A percentile compares a stretch with the other conserved stretches of the same genome.
phyloP scores from a whole-genome alignment of 2,113 vertebrate genomes.

The Coryphaenoides rupestris region DNA sequence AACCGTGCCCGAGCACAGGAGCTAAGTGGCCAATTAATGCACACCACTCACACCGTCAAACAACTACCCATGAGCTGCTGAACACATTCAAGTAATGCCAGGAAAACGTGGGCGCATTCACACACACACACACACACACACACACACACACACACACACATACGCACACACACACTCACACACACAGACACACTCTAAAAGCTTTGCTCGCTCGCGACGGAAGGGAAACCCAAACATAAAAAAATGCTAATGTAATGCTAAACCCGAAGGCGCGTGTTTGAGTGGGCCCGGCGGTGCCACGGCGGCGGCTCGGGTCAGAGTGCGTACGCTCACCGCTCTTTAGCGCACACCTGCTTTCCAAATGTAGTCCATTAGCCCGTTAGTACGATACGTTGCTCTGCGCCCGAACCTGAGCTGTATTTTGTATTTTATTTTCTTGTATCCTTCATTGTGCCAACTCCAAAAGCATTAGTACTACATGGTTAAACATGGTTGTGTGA shows the following conservation, averaged over 20 bases:
- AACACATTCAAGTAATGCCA: slow-evolving; percentile 70
- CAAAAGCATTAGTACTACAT: no score
- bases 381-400: no score
- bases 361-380: no score
- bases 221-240: slow-evolving; percentile 20
- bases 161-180: slow-evolving; percentile 38
- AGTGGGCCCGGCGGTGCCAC: no score
- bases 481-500: no score
- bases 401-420: no score
- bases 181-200: slow-evolving; percentile 8
- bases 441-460: slow-evolving; percentile 11
- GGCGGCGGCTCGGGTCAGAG: no score
- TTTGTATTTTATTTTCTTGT: neutral
- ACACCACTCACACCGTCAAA: slow-evolving; percentile 39
- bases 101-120: slow-evolving; percentile 53
- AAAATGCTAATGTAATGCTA: no score
- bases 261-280: no score
- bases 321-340: no score
- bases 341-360: no score
- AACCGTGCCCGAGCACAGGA: slow-evolving; percentile 38
- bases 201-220: slow-evolving; percentile 34
- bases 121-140: slow-evolving; percentile 19
- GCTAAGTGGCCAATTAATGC: slow-evolving; percentile 41
- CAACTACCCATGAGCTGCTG: slow-evolving; percentile 53
- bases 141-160: slow-evolving; percentile 20